Percentiles rank a stretch among this genome's conserved stretches.
Conservation (phyloP, 1,140 invertebrate genomes). For the Acromyrmex heyeri region DNA sequence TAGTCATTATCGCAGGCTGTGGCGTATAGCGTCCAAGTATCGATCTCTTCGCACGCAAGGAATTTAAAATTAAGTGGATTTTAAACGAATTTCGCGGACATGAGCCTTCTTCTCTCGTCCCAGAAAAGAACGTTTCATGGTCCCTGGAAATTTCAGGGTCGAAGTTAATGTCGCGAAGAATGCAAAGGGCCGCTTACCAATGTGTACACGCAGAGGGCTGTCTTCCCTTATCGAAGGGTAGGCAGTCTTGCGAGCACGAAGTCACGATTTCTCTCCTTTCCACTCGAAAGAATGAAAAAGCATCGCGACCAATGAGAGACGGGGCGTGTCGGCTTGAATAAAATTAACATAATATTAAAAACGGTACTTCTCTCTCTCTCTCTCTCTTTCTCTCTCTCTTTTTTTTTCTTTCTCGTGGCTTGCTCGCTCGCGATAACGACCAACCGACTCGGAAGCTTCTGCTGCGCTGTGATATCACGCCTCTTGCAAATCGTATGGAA, state of each 20-base stretch:
- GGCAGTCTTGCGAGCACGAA: not conserved
- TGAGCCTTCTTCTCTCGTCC: not conserved
- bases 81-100: constrained; percentile 11
- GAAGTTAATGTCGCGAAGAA: not conserved
- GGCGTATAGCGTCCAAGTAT: not conserved
- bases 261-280: constrained; percentile 8
- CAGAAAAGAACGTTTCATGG: not conserved
- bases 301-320: constrained; percentile 14
- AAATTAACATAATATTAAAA: constrained; percentile 54
- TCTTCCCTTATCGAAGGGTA: not conserved
- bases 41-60: not conserved
- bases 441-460: constrained; percentile 21
- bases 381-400: no score
- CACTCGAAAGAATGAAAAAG: constrained; percentile 17
- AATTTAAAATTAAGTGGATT: constrained; percentile 26
- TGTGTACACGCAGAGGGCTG: not conserved
- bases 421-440: constrained; percentile 30
- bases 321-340: constrained; percentile 21
- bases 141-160: constrained; percentile 24
- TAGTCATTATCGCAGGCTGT: not conserved
- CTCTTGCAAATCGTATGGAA: constrained; percentile 46
- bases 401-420: not conserved
- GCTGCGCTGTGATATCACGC: constrained; percentile 6
- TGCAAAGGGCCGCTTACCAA: not conserved
- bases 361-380: no score